Percentiles rank a stretch among this genome's conserved stretches.
These are phyloP conservation scores for Limanda limanda DNA, from an alignment of 2,113 vertebrate species.

Conservation along the genomic window DNA sequence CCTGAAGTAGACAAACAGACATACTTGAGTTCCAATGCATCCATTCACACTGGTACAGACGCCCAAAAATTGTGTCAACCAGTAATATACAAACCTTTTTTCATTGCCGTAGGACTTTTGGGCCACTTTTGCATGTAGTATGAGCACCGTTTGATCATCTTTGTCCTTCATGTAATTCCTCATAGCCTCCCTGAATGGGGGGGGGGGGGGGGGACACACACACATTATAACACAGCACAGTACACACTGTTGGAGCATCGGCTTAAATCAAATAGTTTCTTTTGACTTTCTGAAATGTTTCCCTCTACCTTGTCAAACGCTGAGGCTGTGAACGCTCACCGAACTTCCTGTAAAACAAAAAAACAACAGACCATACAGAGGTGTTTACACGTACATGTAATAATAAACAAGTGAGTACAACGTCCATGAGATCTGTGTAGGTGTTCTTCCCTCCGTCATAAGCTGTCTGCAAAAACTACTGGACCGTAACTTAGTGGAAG, in stretches of 20 bases:
- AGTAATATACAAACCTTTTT: slow-evolving; percentile 86
- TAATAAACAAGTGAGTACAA: not conserved
- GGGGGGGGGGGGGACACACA: not conserved
- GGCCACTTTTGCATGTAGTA: slow-evolving; percentile 97
- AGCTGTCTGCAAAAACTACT: too few relatives aligned
- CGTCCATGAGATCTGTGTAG: too few relatives aligned
- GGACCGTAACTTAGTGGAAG: too few relatives aligned
- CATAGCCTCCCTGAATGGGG: slow-evolving; percentile 91
- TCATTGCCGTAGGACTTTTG: slow-evolving; percentile 99
- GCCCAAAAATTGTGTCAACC: not conserved
- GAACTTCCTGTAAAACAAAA: slow-evolving; percentile 89
- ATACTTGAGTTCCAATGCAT: too few relatives aligned
- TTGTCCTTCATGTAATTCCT: slow-evolving; percentile 95
- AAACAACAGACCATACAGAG: slow-evolving; percentile 32
- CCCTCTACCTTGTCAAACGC: slow-evolving; percentile 92
- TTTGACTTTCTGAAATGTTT: not conserved
- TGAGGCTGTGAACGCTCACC: slow-evolving; percentile 95
- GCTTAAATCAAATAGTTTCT: slow-evolving; percentile 10
- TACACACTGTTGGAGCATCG: not conserved
- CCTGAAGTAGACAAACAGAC: slow-evolving; percentile 68
- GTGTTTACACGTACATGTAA: not conserved
- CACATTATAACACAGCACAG: not conserved
- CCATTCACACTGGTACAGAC: not conserved
- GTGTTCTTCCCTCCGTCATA: too few relatives aligned
- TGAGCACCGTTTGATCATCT: slow-evolving; percentile 97